A percentile compares a stretch with the other conserved stretches of the same genome.
Conservation (phyloP, 2,113 vertebrate species). For the Thunnus thynnus region DNA sequence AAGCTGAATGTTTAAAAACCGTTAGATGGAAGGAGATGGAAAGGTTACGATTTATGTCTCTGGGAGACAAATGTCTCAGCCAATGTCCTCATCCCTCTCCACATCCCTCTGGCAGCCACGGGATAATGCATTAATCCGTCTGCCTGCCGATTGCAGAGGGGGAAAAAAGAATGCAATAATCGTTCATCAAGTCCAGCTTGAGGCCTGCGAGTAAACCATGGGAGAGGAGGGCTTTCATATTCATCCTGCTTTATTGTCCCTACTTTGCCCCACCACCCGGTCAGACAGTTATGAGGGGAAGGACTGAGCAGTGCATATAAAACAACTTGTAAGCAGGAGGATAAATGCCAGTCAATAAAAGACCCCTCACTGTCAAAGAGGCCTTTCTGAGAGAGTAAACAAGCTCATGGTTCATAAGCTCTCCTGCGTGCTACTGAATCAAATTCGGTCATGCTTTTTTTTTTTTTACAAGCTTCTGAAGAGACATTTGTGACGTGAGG, state of each 20-base stretch:
- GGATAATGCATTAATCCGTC: constrained; percentile 74
- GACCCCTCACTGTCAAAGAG: constrained; percentile 43
- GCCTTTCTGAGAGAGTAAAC: constrained; percentile 52
- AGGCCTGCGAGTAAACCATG: constrained; percentile 36
- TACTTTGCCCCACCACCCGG: constrained; percentile 26
- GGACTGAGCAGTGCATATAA: constrained; percentile 53
- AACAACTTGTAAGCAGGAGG: constrained; percentile 71
- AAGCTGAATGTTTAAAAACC: constrained; percentile 41
- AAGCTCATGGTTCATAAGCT: constrained; percentile 39
- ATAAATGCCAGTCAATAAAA: constrained; percentile 70
- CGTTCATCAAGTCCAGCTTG: constrained; percentile 68
- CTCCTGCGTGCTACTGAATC: constrained; percentile 25
- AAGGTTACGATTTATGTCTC: constrained; percentile 86
- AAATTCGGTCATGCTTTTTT: background rate
- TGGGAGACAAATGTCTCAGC: constrained; percentile 51
- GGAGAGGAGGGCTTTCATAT: constrained; percentile 67
- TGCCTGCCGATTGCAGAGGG: constrained; percentile 53
- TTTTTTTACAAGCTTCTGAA: constrained; percentile 34
- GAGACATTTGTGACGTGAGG: constrained; percentile 38
- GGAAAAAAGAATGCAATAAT: constrained; percentile 55
- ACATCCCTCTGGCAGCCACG: constrained; percentile 62
- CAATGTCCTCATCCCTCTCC: constrained; percentile 57
- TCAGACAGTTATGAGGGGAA: constrained; percentile 59
- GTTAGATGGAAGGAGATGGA: constrained; percentile 57
- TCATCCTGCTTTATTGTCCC: constrained; percentile 67